phyloP scores from a whole-genome alignment of 2,797 vertebrate species.

The Dendrocincla fuliginosa region DNA sequence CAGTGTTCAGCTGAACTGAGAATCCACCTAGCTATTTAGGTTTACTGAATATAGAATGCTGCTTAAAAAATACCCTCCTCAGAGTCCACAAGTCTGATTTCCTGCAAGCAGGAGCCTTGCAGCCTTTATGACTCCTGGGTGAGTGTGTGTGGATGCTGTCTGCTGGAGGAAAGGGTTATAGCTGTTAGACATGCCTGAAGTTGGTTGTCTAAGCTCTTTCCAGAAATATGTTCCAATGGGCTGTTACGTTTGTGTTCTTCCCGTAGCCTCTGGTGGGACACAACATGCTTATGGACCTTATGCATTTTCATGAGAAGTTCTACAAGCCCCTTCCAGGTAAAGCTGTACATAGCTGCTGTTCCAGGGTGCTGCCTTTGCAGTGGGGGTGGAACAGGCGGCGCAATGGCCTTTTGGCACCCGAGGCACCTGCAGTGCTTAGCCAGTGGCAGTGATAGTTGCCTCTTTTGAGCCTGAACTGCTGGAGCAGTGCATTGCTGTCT shows the following conservation, averaged over 20 bases:
- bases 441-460: neutral
- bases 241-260: neutral
- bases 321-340: slow-evolving; percentile 80
- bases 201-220: neutral
- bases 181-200: neutral
- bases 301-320: slow-evolving; percentile 80
- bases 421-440: neutral
- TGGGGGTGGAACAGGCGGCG: neutral
- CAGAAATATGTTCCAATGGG: neutral
- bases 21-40: neutral
- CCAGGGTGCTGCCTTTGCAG: neutral
- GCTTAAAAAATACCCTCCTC: neutral
- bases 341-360: neutral
- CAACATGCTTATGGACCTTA: slow-evolving; percentile 79
- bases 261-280: slow-evolving; percentile 77
- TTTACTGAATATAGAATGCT: neutral
- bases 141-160: rapidly evolving
- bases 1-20: neutral
- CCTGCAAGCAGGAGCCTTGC: neutral
- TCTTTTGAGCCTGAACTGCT: neutral
- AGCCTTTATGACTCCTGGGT: neutral
- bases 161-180: neutral
- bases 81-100: neutral
- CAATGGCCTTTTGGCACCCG: neutral
- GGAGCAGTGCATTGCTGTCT: rapidly evolving